Evolutionary conservation across 92 coral and sea anemone species (phyloP).

Genomic region (Chrysogorgia sp.): DNA sequence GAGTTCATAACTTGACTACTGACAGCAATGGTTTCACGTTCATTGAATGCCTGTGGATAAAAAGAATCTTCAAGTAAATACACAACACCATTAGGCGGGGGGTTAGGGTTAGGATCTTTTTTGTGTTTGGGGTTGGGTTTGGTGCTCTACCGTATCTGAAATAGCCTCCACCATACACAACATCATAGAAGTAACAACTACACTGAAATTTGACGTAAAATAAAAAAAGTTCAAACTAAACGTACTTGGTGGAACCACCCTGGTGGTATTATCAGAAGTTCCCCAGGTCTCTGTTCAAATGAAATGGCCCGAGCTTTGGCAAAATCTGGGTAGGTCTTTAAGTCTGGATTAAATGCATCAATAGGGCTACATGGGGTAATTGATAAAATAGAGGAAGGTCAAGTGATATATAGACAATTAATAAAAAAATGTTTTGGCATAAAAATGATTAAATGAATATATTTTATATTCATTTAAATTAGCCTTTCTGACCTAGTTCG

Average conservation of each 20-base stretch:
- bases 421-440: no score
- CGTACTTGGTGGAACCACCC: slow-evolving; percentile 96
- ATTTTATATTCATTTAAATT: no score
- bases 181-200: no score
- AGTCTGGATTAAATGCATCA: slow-evolving; percentile 79
- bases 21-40: slow-evolving; percentile 82
- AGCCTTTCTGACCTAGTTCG: no score
- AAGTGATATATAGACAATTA: background rate
- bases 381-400: background rate
- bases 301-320: slow-evolving; percentile 76
- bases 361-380: slow-evolving; percentile 59
- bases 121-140: no score
- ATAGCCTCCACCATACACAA: no score
- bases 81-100: no score
- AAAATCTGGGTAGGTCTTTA: slow-evolving; percentile 72
- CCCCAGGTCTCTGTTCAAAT: slow-evolving; percentile 81
- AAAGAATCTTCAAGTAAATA: no score
- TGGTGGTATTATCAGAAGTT: slow-evolving; percentile 80
- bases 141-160: no score
- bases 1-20: slow-evolving; percentile 94
- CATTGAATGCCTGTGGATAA: slow-evolving; percentile 72
- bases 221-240: background rate
- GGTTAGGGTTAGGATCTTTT: no score
- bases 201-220: background rate
- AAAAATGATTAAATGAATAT: no score